These are phyloP conservation scores for Holacanthus passer DNA, from an alignment of 2,113 vertebrate genomes.

Conservation along the genomic window DNA sequence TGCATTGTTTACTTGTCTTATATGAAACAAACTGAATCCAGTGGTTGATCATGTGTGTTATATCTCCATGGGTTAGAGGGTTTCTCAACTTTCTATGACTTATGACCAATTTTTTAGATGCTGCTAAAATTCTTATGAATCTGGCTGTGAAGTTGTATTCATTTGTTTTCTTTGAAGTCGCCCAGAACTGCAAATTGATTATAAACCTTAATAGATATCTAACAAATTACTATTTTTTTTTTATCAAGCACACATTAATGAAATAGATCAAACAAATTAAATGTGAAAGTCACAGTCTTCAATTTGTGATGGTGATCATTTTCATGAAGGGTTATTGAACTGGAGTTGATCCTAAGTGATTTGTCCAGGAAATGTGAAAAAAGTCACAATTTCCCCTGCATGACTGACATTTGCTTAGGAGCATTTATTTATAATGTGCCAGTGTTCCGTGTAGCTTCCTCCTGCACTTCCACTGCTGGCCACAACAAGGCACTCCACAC, in stretches of 20 bases:
- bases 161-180: not conserved
- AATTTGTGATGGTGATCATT: not conserved
- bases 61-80: not conserved
- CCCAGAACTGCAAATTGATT: not conserved
- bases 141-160: not conserved
- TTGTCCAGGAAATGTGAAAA: not conserved
- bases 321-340: not conserved
- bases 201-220: not conserved
- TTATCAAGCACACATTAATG: not conserved
- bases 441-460: not conserved
- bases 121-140: not conserved
- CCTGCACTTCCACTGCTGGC: conserved; percentile 61
- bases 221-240: not conserved
- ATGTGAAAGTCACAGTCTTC: not conserved
- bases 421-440: conserved; percentile 4
- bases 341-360: not conserved
- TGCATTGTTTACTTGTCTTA: conserved; percentile 37
- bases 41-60: conserved; percentile 30
- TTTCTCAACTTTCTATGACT: conserved; percentile 14
- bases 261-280: not conserved
- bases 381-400: not conserved
- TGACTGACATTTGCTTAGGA: not conserved
- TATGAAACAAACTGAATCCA: conserved; percentile 28
- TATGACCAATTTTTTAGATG: conserved; percentile 5
- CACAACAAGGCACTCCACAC: conserved; percentile 72